phyloP scores from a whole-genome alignment of 2,113 vertebrate genomes.

The Oryzias curvinotus region DNA sequence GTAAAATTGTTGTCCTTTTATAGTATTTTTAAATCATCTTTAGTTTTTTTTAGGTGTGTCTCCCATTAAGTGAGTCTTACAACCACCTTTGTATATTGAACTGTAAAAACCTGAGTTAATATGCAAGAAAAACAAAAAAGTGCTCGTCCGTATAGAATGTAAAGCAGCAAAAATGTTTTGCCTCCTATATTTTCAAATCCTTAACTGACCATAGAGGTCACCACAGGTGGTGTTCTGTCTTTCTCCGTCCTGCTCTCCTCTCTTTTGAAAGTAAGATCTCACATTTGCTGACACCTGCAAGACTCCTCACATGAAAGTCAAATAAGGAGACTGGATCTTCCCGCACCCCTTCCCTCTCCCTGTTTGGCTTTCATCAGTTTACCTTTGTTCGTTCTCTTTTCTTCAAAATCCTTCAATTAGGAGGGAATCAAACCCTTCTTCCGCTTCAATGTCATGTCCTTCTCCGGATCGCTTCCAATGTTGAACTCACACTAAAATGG shows the following conservation, averaged over 20 bases:
- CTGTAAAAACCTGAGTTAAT: not conserved
- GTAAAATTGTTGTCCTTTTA: too few species aligned
- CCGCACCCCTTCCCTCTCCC: not conserved
- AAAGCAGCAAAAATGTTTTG: not conserved
- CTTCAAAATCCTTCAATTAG: not conserved
- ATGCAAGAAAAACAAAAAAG: not conserved
- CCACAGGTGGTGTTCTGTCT: not conserved
- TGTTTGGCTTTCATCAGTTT: constrained; percentile 3
- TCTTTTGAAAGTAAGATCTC: constrained; percentile 33
- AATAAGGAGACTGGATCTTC: constrained; percentile 22
- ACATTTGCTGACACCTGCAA: not conserved
- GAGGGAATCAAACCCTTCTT: not conserved
- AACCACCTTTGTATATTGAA: not conserved
- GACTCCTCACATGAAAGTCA: constrained; percentile 37
- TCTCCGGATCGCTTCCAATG: not conserved
- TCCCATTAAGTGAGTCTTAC: too few species aligned
- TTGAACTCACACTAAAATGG: constrained; percentile 50
- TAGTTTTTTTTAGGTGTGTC: too few species aligned
- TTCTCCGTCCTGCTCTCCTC: constrained; percentile 2
- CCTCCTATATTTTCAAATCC: constrained; percentile 2
- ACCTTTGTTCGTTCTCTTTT: not conserved
- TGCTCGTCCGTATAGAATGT: not conserved
- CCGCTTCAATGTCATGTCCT: not conserved
- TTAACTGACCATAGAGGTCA: constrained; percentile 21
- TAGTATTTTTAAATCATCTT: too few species aligned